phyloP scores from a whole-genome alignment of 2,113 vertebrate species.

The Onychorhynchus coronatus region DNA sequence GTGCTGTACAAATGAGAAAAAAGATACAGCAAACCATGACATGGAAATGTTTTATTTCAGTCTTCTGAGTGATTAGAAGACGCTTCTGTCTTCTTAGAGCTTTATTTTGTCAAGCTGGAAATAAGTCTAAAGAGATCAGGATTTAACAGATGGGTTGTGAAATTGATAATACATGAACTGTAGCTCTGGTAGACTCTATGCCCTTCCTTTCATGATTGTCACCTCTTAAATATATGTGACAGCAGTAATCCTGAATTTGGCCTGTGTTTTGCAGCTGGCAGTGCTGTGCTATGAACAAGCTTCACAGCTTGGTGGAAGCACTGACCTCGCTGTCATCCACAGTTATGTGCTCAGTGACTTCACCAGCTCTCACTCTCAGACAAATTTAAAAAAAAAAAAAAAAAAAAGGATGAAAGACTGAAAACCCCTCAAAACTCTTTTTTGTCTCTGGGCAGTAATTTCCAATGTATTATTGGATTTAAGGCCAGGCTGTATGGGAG shows the following conservation, averaged over 20 bases:
- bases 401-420: background rate
- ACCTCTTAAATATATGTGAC: constrained; percentile 23
- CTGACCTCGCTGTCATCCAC: background rate
- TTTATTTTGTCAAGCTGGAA: background rate
- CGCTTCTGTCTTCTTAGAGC: background rate
- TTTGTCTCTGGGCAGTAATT: background rate
- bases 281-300: constrained; percentile 3
- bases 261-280: constrained; percentile 30
- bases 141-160: constrained; percentile 16
- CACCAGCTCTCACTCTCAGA: background rate
- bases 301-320: constrained; percentile 13
- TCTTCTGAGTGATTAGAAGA: background rate
- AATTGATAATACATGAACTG: background rate
- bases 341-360: background rate
- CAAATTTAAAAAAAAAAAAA: background rate
- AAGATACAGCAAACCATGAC: background rate
- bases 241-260: constrained; percentile 6
- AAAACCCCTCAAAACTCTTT: background rate
- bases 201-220: constrained; percentile 13
- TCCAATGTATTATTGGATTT: background rate
- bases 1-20: background rate
- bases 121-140: background rate
- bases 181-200: background rate
- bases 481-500: background rate
- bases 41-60: background rate